Evolutionary conservation across 53 echinoderm and acorn worm genomes (phyloP).

Genomic region (Paracentrotus lividus): DNA sequence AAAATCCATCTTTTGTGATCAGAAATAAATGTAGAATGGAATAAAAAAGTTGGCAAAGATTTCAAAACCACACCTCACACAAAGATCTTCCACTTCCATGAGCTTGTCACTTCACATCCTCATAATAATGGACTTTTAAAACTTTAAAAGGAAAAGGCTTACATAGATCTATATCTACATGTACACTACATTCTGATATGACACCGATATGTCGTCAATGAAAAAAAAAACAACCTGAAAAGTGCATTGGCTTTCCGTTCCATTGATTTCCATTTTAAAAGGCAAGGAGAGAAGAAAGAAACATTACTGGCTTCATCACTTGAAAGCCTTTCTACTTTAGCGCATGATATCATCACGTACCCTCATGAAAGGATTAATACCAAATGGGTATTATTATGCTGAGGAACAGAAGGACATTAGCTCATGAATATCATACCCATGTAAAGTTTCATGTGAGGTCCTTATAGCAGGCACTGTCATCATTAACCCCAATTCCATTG

Average conservation of each 20-base stretch:
- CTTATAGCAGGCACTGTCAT: too few species aligned
- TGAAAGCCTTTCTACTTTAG: neutral
- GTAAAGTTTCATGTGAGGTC: too few species aligned
- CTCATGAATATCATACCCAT: too few species aligned
- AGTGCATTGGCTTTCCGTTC: neutral
- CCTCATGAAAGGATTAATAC: neutral
- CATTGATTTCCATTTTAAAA: neutral
- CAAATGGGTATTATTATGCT: slow-evolving; percentile 7
- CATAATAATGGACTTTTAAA: neutral
- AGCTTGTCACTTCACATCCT: neutral
- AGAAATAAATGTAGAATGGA: too few species aligned
- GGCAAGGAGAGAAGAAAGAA: neutral
- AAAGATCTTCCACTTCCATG: neutral
- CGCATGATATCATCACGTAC: neutral
- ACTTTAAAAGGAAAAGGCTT: neutral
- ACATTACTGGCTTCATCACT: neutral
- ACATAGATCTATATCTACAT: neutral
- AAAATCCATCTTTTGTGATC: neutral
- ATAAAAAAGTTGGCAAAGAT: slow-evolving; percentile 4
- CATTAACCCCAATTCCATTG: too few species aligned
- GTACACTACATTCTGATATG: neutral
- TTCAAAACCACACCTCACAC: neutral
- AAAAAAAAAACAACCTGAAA: neutral
- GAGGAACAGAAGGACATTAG: too few species aligned
- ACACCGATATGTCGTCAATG: neutral